Conservation (phyloP, 30 jellyfish, hydroid and myxozoan genomes). For the Sanderia malayensis region DNA sequence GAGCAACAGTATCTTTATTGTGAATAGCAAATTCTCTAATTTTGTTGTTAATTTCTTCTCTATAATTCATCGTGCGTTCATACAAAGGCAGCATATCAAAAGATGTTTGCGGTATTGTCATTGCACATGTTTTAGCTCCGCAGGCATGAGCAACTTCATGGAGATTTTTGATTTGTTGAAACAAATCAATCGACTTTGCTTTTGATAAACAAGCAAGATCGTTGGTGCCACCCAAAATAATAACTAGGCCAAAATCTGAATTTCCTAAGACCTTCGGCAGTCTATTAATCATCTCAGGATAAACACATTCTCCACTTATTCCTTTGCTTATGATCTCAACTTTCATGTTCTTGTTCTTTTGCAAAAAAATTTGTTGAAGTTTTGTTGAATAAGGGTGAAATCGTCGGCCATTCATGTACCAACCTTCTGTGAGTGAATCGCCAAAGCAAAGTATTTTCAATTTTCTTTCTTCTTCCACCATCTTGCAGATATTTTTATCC, state of each 20-base stretch:
- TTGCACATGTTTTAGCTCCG: constrained; percentile 62
- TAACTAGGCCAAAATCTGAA: constrained; percentile 40
- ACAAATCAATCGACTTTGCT: constrained; percentile 32
- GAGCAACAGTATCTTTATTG: constrained; percentile 11
- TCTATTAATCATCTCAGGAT: constrained; percentile 66
- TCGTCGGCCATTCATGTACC: constrained; percentile 63
- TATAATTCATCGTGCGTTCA: constrained; percentile 20
- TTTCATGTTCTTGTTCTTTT: not conserved
- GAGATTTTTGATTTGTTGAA: constrained; percentile 40
- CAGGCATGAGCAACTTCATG: constrained; percentile 47
- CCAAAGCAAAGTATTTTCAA: constrained; percentile 74
- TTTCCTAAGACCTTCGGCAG: constrained; percentile 37
- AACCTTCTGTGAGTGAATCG: constrained; percentile 93
- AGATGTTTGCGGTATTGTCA: constrained; percentile 71
- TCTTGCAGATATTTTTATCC: no score
- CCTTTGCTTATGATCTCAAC: constrained; percentile 52
- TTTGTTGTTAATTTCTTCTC: constrained; percentile 47
- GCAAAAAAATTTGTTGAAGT: constrained; percentile 32
- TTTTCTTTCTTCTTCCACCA: constrained; percentile 1
- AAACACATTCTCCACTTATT: constrained; percentile 69
- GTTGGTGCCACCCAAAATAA: constrained; percentile 82
- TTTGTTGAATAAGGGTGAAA: constrained; percentile 74
- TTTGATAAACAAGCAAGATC: constrained; percentile 42
- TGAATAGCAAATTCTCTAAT: constrained; percentile 44
- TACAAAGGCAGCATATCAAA: constrained; percentile 27